Evolutionary conservation across 2,888 invertebrate genomes (phyloP).

Genomic region (Eueremaeus valkanovi): DNA sequence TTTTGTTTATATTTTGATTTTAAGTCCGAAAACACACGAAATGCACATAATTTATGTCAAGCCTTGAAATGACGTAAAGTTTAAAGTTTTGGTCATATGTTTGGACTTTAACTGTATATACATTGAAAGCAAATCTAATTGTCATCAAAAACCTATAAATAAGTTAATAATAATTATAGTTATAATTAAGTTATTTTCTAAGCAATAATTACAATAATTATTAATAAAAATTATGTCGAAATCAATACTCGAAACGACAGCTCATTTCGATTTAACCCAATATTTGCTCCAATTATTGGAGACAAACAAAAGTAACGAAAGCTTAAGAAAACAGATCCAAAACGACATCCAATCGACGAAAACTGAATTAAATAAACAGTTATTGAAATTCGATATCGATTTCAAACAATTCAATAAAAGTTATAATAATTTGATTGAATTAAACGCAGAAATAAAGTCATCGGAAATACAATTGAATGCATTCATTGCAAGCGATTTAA

Average conservation of each 20-base stretch:
- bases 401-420: not conserved
- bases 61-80: not conserved
- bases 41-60: not conserved
- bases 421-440: not conserved
- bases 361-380: not conserved
- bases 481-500: constrained; percentile 22
- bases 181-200: constrained; percentile 30
- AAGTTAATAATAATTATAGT: not conserved
- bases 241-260: not conserved
- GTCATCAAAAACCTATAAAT: not conserved
- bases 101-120: constrained; percentile 18
- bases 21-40: not conserved
- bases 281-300: constrained; percentile 7
- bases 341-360: constrained; percentile 4
- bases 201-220: too few species aligned
- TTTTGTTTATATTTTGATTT: not conserved
- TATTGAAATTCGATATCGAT: not conserved
- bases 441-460: not conserved
- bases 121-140: not conserved
- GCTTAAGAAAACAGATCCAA: not conserved
- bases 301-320: not conserved
- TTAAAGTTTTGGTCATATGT: constrained; percentile 26
- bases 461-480: constrained; percentile 6
- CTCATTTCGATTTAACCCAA: not conserved
- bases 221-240: not conserved